Evolutionary conservation across 2,797 vertebrate genomes (phyloP).

Genomic region (Peromyscus nudipes): DNA sequence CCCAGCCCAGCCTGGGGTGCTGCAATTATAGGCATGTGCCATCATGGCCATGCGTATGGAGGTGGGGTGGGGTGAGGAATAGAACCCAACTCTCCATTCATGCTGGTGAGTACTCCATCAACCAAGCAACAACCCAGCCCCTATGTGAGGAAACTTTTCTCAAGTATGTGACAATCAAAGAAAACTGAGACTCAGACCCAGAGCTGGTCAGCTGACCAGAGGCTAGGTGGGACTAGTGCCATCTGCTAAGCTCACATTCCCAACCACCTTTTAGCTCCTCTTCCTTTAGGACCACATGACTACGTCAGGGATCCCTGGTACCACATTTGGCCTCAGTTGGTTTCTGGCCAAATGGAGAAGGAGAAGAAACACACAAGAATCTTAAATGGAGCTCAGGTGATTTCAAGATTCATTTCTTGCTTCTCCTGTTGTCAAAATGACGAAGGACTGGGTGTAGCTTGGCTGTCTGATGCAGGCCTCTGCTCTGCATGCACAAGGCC

Average conservation of each 20-base stretch:
- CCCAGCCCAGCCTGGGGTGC: neutral
- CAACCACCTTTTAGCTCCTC: neutral
- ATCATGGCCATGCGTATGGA: neutral
- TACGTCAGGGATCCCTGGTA: neutral
- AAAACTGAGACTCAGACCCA: neutral
- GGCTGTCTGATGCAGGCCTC: neutral
- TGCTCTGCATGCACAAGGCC: neutral
- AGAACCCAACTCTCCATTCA: neutral
- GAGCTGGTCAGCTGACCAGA: neutral
- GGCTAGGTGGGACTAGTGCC: neutral
- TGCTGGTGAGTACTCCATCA: neutral
- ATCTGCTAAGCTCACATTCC: neutral
- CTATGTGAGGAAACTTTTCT: rapidly evolving
- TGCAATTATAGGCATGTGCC: neutral
- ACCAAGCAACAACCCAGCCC: neutral
- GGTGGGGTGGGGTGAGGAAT: too few species aligned
- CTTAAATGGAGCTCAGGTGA: neutral
- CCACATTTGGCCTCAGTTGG: too few species aligned
- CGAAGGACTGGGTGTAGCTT: neutral
- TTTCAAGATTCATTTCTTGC: neutral
- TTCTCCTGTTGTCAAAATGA: neutral
- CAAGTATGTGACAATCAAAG: neutral
- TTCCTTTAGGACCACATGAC: neutral
- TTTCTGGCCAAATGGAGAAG: neutral
- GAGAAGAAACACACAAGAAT: neutral